phyloP scores from a whole-genome alignment of 2,888 invertebrate species.

The Lochmaea crataegi region DNA sequence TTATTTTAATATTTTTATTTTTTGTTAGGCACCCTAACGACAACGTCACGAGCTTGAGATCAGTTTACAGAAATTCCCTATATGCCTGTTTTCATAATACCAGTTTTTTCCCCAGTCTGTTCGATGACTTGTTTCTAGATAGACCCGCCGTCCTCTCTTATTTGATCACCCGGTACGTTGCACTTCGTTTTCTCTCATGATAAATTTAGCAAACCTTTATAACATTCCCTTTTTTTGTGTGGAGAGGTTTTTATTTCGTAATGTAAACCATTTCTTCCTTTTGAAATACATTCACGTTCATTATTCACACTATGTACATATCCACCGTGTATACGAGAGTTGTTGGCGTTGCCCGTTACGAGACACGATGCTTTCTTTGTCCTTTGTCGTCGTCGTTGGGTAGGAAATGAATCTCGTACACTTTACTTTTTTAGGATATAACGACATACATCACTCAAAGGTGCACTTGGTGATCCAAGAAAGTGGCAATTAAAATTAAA shows the following conservation, averaged over 20 bases:
- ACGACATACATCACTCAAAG: slow-evolving; percentile 5
- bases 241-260: slow-evolving; percentile 22
- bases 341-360: not conserved
- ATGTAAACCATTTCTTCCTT: slow-evolving; percentile 14
- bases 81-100: no score
- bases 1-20: no score
- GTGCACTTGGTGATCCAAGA: no score
- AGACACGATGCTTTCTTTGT: not conserved
- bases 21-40: no score
- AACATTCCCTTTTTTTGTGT: not conserved
- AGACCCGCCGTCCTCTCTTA: no score
- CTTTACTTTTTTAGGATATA: slow-evolving; percentile 5
- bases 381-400: not conserved
- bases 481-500: no score
- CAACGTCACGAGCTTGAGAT: no score
- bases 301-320: slow-evolving; percentile 19
- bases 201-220: not conserved
- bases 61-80: no score
- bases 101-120: no score
- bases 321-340: not conserved
- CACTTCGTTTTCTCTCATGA: no score
- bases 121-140: no score
- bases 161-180: no score
- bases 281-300: slow-evolving; percentile 10
- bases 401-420: slow-evolving; percentile 16